These are phyloP conservation scores for Bombus affinis DNA, from an alignment of 1,140 invertebrate genomes.

Conservation along the genomic window DNA sequence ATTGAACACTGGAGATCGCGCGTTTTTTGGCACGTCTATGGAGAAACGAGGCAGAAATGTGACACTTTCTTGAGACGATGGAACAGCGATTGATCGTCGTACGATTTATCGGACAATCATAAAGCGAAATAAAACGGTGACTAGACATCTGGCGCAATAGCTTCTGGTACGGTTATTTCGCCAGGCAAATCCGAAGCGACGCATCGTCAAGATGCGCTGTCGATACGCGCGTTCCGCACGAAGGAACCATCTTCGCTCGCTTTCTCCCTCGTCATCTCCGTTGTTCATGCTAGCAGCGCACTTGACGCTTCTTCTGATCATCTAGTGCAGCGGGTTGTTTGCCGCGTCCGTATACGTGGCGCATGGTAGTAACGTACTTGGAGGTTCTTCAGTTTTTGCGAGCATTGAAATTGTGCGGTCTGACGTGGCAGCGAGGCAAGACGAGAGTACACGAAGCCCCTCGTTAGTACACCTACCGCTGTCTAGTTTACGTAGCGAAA, in stretches of 20 bases:
- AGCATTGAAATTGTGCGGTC: conserved; percentile 61
- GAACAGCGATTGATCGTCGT: background rate
- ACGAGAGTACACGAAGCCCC: conserved; percentile 49
- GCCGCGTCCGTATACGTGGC: conserved; percentile 12
- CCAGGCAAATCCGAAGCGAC: background rate
- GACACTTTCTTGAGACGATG: no score
- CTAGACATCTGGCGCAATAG: no score
- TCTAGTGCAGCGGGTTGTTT: conserved; percentile 23
- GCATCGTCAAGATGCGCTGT: conserved; percentile 1
- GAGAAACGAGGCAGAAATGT: background rate
- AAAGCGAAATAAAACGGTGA: background rate
- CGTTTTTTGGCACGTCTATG: background rate
- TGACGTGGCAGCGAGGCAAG: conserved; percentile 33
- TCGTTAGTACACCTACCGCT: conserved; percentile 63
- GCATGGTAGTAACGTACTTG: conserved; percentile 53
- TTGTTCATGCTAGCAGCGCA: conserved; percentile 4
- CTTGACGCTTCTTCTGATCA: conserved; percentile 58
- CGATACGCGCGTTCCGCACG: conserved; percentile 29
- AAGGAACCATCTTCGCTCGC: background rate
- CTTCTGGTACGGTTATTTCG: background rate
- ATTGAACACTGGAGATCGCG: background rate
- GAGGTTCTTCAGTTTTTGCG: conserved; percentile 60
- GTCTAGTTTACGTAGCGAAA: conserved; percentile 71
- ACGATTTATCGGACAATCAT: background rate
- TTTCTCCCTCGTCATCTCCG: conserved; percentile 19